Base-by-base conservation (phyloP, 2,888 invertebrate species). In the Hoplodrina blanda region DNA sequence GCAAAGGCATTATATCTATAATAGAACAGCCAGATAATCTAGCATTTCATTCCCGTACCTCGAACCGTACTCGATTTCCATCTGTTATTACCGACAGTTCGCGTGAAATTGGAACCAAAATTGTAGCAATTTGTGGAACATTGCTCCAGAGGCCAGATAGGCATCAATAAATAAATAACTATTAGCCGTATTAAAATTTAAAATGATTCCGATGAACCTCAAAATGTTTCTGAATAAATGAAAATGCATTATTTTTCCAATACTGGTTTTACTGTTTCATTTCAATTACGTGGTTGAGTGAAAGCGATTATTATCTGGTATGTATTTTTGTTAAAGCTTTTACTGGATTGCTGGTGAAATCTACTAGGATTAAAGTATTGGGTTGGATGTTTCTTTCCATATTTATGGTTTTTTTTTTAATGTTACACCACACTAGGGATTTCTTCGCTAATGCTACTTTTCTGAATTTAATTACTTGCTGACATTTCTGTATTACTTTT, bases 111-210 rank as follows among this genome's bases (percentile, higher is more conserved):
- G 62, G 2, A 64, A 8, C 62, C 55, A 15, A 60, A 75, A 76
- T 68, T 68, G 76, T 56, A 76, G 65, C 65, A 76, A 79, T 80
- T 80, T 69, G 68, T 61, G 20, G 49, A 52, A 37, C 59, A 69
- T 20, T 69, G 13, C 56, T 61, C 65, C 25, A 17, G 63, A 52
- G 49, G 33, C 17, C 15, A 2, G 37, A 60, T 69, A 53, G 46
- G 30, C 50, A 55, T 52, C 61, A 63, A 64, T 62, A 72, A 73
- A 73, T 64, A 57, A 70, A 62, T 56, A 63, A 30, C 62, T 55
- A 59, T 69, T 63, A 54, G 33, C 61, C 19, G n/a, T 60, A 62
- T 74, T 52, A 63, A 78, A 73, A 25, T 60, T n/a, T 62, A 15
- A 60, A 78, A 60, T 49, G 20, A 57, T 57, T 69, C 56, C 10